Percentiles rank a stretch among this genome's conserved stretches.
These are phyloP conservation scores for Antheraea assamensis DNA, from an alignment of 2,888 invertebrate genomes.

Conservation along the genomic window DNA sequence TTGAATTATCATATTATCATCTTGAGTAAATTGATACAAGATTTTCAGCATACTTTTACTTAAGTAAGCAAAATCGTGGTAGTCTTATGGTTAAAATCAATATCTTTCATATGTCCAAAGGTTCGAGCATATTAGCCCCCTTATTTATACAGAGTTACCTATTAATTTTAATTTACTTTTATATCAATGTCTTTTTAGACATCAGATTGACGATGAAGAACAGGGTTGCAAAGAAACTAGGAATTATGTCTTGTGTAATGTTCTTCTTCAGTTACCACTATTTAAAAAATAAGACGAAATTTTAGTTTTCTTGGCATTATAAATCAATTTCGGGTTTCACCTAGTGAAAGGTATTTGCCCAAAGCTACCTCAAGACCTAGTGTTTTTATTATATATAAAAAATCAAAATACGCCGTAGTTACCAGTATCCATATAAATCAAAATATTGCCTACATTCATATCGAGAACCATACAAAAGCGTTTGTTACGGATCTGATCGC, in stretches of 20 bases:
- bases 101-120: not conserved
- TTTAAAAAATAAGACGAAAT: too few species aligned
- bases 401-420: not conserved
- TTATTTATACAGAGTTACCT: too few species aligned
- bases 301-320: not conserved
- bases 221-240: not conserved
- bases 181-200: not conserved
- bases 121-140: not conserved
- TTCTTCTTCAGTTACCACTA: too few species aligned
- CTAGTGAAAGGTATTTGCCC: not conserved
- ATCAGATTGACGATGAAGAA: not conserved
- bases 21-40: not conserved
- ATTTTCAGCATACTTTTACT: not conserved
- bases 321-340: not conserved
- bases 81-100: not conserved
- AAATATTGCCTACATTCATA: conserved; percentile 2
- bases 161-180: too few species aligned
- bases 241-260: too few species aligned
- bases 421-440: not conserved
- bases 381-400: not conserved
- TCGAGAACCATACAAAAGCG: not conserved
- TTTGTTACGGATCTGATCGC: conserved; percentile 36
- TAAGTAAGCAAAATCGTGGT: not conserved
- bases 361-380: not conserved
- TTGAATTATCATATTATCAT: not conserved